Conservation (phyloP, 2,797 vertebrate genomes). For the Anguilla marmorata region DNA sequence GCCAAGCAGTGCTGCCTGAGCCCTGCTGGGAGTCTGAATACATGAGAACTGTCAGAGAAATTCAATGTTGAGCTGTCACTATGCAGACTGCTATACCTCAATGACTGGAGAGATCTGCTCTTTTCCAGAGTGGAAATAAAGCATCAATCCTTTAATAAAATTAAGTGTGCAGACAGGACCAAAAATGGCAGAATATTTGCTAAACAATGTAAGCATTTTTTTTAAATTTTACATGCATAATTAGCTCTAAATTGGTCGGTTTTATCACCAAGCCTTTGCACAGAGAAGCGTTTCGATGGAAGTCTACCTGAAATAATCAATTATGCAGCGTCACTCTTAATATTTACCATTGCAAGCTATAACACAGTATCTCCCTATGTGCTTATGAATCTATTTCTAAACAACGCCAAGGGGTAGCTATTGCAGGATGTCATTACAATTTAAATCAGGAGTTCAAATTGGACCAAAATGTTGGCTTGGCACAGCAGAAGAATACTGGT, state of each 20-base stretch:
- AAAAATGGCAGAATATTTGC: background rate
- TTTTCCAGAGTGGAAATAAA: background rate
- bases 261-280: background rate
- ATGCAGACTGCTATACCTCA: background rate
- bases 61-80: background rate
- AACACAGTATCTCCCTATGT: background rate
- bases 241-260: background rate
- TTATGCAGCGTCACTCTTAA: background rate
- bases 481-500: background rate
- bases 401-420: slow-evolving; percentile 4
- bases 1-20: background rate
- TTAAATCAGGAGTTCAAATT: background rate
- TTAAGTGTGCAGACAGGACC: background rate
- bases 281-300: background rate
- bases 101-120: background rate
- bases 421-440: background rate
- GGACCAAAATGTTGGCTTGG: background rate
- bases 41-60: background rate
- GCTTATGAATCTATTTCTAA: background rate
- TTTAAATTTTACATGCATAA: background rate
- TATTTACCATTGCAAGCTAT: background rate
- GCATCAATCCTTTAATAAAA: background rate
- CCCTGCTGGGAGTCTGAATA: background rate
- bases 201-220: background rate
- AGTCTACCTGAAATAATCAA: background rate